Conservation (phyloP, 1,140 invertebrate species). For the Drosophila kikkawai region DNA sequence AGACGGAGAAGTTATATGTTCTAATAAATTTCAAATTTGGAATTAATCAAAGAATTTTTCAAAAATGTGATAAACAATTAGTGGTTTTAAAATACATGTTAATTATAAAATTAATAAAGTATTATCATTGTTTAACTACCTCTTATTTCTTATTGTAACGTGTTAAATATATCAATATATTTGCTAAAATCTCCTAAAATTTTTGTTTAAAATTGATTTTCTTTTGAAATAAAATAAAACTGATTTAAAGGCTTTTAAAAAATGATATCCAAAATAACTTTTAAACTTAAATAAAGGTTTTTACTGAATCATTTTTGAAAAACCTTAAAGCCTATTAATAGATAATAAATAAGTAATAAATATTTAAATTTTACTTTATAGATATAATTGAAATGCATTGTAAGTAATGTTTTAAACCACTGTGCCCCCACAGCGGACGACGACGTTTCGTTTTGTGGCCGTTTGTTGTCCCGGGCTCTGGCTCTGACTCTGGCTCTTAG, state of each 20-base stretch:
- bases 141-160: neutral
- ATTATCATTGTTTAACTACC: too few relatives aligned
- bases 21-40: neutral
- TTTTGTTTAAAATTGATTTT: too few relatives aligned
- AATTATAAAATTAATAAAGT: too few relatives aligned
- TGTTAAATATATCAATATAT: too few relatives aligned
- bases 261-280: too few relatives aligned
- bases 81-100: neutral
- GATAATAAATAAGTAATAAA: too few relatives aligned
- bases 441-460: conserved; percentile 57
- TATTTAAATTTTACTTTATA: neutral
- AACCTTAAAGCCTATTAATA: too few relatives aligned
- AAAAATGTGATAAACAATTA: neutral
- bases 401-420: conserved; percentile 22
- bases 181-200: too few relatives aligned
- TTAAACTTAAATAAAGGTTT: too few relatives aligned
- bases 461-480: conserved; percentile 51
- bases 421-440: conserved; percentile 56
- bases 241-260: too few relatives aligned
- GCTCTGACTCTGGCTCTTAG: conserved; percentile 48
- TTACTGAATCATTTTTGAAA: too few relatives aligned
- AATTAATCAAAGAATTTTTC: neutral
- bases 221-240: too few relatives aligned
- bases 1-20: neutral
- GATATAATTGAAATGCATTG: neutral